These are phyloP conservation scores for Drosophila nr. perissopoda DNA, from an alignment of 2,888 invertebrate species.

Conservation along the genomic window DNA sequence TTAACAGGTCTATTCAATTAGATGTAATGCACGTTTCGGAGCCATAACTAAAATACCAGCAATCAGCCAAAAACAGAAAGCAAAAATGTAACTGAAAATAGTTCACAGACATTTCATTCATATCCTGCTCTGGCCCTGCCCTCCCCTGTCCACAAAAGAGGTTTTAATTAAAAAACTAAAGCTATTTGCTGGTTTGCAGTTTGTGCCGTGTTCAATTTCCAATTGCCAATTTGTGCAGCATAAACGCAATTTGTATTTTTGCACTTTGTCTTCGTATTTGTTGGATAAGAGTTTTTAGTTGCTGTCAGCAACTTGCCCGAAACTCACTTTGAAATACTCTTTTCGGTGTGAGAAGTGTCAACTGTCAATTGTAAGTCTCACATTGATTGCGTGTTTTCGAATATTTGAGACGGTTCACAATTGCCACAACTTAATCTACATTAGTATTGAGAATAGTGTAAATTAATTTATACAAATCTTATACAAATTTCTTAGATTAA, in stretches of 20 bases:
- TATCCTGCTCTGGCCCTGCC: not conserved
- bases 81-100: conserved; percentile 20
- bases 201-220: conserved; percentile 43
- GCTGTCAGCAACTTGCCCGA: conserved; percentile 44
- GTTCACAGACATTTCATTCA: conserved; percentile 29
- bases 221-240: conserved; percentile 51
- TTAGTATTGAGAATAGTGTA: too few species aligned
- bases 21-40: conserved; percentile 57
- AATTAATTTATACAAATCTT: too few species aligned
- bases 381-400: too few species aligned
- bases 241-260: conserved; percentile 61
- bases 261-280: conserved; percentile 37
- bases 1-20: conserved; percentile 74
- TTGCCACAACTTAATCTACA: too few species aligned
- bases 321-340: conserved; percentile 19
- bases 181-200: conserved; percentile 57
- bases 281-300: conserved; percentile 47
- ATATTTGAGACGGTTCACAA: too few species aligned
- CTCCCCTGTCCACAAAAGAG: not conserved
- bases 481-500: too few species aligned
- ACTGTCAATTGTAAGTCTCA: not conserved
- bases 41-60: conserved; percentile 44
- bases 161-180: conserved; percentile 74
- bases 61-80: conserved; percentile 36
- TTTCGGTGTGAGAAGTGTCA: not conserved